phyloP scores from a whole-genome alignment of 2,888 invertebrate species.

The Volucella bombylans region DNA sequence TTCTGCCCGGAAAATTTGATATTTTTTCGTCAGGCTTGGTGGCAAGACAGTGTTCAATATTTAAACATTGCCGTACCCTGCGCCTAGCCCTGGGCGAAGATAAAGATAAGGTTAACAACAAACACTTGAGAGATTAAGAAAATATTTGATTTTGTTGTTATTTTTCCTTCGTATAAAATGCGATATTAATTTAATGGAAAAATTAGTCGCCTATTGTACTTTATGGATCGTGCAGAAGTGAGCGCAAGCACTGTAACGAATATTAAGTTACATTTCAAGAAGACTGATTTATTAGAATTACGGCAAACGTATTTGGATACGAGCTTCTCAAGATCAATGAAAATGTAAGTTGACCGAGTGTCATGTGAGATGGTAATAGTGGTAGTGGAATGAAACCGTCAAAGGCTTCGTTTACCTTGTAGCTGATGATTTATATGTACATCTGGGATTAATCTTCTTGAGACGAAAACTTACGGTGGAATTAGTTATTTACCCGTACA shows the following conservation, averaged over 20 bases:
- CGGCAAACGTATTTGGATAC: constrained; percentile 1
- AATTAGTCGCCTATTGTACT: constrained; percentile 60
- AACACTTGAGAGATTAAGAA: constrained; percentile 54
- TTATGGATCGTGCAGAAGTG: constrained; percentile 43
- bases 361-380: background rate
- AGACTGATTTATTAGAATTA: background rate
- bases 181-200: constrained; percentile 56
- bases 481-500: no score
- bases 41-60: constrained; percentile 49
- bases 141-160: background rate
- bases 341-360: constrained; percentile 43
- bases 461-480: no score
- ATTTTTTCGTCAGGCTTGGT: constrained; percentile 33
- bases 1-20: constrained; percentile 14
- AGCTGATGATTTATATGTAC: constrained; percentile 19
- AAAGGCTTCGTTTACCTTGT: constrained; percentile 4
- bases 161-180: constrained; percentile 41
- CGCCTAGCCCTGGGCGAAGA: constrained; percentile 39
- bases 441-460: background rate
- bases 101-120: constrained; percentile 26
- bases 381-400: constrained; percentile 8
- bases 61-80: constrained; percentile 28
- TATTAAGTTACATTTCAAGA: constrained; percentile 27
- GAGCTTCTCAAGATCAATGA: constrained; percentile 25
- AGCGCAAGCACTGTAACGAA: background rate